A percentile compares a stretch with the other conserved stretches of the same genome.
phyloP scores from a whole-genome alignment of 30 jellyfish, hydroid and myxozoan genomes.

The Aurelia aurita region DNA sequence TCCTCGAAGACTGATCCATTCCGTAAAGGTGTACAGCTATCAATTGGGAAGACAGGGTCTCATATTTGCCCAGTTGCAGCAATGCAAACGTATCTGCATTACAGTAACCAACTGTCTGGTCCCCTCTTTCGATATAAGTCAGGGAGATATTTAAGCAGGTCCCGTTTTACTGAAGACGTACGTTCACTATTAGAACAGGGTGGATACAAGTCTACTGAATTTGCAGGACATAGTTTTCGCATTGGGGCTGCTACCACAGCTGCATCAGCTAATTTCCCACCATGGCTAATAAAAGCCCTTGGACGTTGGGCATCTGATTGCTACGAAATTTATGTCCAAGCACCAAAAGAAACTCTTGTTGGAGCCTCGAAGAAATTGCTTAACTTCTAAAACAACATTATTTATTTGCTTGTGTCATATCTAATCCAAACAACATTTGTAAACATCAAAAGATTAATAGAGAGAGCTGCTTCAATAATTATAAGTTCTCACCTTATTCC shows the following conservation, averaged over 20 bases:
- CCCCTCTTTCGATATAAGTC: background rate
- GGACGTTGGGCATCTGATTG: background rate
- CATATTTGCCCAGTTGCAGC: constrained; percentile 21
- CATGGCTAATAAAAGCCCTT: background rate
- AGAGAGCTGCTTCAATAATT: too few species aligned
- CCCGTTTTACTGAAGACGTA: background rate
- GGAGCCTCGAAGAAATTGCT: background rate
- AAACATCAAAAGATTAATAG: too few species aligned
- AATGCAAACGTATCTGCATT: background rate
- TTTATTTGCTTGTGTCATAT: too few species aligned
- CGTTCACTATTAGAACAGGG: background rate
- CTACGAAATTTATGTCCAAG: background rate
- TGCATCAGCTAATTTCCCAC: background rate
- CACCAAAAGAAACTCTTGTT: background rate
- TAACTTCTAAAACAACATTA: too few species aligned
- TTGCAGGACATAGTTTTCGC: constrained; percentile 24
- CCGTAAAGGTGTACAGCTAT: constrained; percentile 11
- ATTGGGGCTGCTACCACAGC: constrained; percentile 19
- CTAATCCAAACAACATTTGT: too few species aligned
- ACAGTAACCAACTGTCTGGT: background rate
- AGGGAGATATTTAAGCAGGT: background rate
- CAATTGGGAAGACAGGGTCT: background rate
- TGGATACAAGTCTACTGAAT: background rate
- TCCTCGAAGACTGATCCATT: constrained; percentile 20
- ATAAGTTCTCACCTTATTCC: too few species aligned